Conservation (phyloP, 2,113 vertebrate species). For the Syngnathus scovelli region DNA sequence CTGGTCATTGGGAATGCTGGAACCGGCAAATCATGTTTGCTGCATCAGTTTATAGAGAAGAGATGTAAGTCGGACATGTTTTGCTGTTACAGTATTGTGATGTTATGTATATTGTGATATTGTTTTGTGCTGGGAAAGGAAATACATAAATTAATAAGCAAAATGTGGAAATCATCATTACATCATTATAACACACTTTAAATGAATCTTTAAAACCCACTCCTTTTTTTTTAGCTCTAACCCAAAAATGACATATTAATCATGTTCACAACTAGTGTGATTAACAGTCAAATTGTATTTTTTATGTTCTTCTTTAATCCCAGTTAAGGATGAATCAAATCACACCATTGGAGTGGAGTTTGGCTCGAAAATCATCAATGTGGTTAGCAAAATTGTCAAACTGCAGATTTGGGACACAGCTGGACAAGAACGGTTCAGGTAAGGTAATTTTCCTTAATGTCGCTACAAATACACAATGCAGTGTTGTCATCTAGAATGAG, state of each 20-base stretch:
- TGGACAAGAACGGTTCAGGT: constrained; percentile 91
- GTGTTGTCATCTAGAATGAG: background rate
- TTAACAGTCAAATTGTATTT: background rate
- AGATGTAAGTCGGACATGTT: constrained; percentile 78
- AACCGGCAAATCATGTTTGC: constrained; percentile 82
- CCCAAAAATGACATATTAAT: background rate
- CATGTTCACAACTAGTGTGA: background rate
- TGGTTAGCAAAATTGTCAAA: constrained; percentile 88
- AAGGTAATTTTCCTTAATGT: background rate
- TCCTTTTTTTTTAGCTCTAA: background rate
- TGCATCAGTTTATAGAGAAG: constrained; percentile 90
- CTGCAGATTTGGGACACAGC: constrained; percentile 95
- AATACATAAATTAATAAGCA: background rate
- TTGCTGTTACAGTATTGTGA: background rate
- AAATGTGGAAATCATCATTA: background rate
- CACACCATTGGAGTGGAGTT: constrained; percentile 94
- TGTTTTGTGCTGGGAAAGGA: background rate
- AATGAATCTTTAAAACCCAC: background rate
- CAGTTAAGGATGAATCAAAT: constrained; percentile 93
- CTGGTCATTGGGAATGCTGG: constrained; percentile 91
- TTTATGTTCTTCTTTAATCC: constrained; percentile 4
- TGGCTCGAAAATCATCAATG: constrained; percentile 87
- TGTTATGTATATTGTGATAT: background rate
- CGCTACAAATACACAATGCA: background rate
- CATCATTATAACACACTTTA: background rate